Evolutionary conservation across 2,797 vertebrate species (phyloP).

Genomic region (Sciurus carolinensis): DNA sequence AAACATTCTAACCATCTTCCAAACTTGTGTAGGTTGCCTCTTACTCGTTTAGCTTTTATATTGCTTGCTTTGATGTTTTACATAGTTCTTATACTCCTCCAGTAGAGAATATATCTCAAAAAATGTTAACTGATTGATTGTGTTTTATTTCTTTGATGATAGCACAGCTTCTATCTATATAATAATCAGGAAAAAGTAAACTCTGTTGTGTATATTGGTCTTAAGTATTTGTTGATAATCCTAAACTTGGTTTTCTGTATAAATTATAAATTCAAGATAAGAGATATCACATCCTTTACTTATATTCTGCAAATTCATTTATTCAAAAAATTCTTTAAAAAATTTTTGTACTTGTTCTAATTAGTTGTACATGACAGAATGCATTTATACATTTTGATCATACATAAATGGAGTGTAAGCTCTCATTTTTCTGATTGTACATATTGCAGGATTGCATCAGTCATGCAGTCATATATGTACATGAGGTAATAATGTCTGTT

Average conservation of each 20-base stretch:
- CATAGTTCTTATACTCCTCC: not conserved
- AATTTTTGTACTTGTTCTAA: no score
- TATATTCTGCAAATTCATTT: not conserved
- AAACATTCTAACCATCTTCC: not conserved
- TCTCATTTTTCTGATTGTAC: no score
- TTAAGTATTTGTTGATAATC: not conserved
- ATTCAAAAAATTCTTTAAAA: not conserved
- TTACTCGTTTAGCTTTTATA: not conserved
- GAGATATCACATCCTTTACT: not conserved
- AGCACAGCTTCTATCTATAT: not conserved
- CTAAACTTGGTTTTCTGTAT: not conserved
- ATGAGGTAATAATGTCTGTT: no score
- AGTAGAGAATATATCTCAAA: not conserved
- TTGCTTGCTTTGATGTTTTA: conserved; percentile 20
- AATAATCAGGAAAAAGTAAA: conserved; percentile 10
- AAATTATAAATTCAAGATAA: not conserved
- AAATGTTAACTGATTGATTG: not conserved
- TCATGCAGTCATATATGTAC: no score
- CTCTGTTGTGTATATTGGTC: not conserved
- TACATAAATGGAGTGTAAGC: no score
- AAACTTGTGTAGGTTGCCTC: not conserved
- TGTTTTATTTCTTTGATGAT: conserved; percentile 33
- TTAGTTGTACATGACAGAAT: no score
- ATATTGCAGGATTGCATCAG: no score
- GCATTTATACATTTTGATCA: no score